These are phyloP conservation scores for Lepidocolaptes lacrymiger DNA, from an alignment of 2,797 vertebrate genomes.

Conservation along the genomic window DNA sequence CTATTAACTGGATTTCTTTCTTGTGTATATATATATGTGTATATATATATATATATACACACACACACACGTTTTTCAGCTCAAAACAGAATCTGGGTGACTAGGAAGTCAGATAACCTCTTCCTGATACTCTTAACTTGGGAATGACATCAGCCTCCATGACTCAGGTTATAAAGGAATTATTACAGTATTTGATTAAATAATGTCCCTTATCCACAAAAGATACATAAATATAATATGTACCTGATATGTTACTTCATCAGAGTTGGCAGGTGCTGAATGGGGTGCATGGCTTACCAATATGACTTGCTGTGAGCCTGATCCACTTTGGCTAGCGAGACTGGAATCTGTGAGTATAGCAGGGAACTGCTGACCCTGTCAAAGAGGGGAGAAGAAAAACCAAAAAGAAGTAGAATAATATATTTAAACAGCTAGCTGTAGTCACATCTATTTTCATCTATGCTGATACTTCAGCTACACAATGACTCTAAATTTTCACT, in stretches of 20 bases:
- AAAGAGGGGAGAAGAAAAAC: not conserved
- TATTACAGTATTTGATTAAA: not conserved
- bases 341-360: conserved; percentile 86
- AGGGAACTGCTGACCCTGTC: conserved; percentile 88
- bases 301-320: conserved; percentile 87
- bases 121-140: not conserved
- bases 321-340: conserved; percentile 79
- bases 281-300: conserved; percentile 89
- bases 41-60: no score
- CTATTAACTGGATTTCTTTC: not conserved
- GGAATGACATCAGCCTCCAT: not conserved
- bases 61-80: not conserved
- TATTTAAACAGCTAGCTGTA: not conserved
- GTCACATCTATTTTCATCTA: not conserved
- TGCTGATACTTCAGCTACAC: not conserved
- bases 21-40: no score
- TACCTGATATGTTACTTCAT: conserved; percentile 86
- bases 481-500: not conserved
- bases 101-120: not conserved
- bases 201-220: not conserved
- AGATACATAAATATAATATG: not conserved
- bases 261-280: conserved; percentile 74
- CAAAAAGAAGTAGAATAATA: not conserved
- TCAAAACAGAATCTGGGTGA: not conserved
- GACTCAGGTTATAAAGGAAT: not conserved